phyloP scores from a whole-genome alignment of 2,113 vertebrate species.

The Xenotilapia leptura region DNA sequence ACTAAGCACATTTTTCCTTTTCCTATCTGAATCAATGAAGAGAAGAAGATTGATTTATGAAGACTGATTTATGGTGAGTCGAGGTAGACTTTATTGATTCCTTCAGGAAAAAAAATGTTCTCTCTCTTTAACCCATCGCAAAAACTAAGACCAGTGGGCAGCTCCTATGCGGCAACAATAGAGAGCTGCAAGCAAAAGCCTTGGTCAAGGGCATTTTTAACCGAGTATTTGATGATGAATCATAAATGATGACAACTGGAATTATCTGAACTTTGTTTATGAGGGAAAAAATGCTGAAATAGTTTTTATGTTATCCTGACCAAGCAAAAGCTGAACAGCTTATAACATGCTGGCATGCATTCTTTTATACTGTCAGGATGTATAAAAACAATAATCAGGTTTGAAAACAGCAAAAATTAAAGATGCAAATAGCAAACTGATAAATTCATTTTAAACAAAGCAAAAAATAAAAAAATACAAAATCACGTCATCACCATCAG shows the following conservation, averaged over 20 bases:
- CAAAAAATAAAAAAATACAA: neutral
- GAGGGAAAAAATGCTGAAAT: neutral
- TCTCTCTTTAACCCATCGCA: neutral
- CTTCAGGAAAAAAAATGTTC: neutral
- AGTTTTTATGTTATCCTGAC: neutral
- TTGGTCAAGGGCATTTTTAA: neutral
- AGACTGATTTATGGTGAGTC: neutral
- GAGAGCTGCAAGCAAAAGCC: neutral
- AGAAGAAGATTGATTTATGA: neutral
- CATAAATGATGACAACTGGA: neutral
- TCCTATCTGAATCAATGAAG: neutral
- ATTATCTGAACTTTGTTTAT: neutral
- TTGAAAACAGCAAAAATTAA: neutral
- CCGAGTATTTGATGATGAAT: neutral
- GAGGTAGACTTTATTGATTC: neutral
- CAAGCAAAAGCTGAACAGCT: neutral
- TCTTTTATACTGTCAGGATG: neutral
- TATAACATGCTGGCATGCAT: neutral
- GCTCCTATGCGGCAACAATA: neutral
- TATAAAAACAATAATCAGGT: neutral
- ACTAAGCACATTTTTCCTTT: neutral
- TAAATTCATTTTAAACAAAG: neutral
- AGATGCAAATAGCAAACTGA: neutral
- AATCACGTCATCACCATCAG: neutral
- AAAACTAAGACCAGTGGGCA: neutral